Base-by-base conservation (phyloP, 2,797 vertebrate genomes). In the Gymnocypris eckloni region DNA sequence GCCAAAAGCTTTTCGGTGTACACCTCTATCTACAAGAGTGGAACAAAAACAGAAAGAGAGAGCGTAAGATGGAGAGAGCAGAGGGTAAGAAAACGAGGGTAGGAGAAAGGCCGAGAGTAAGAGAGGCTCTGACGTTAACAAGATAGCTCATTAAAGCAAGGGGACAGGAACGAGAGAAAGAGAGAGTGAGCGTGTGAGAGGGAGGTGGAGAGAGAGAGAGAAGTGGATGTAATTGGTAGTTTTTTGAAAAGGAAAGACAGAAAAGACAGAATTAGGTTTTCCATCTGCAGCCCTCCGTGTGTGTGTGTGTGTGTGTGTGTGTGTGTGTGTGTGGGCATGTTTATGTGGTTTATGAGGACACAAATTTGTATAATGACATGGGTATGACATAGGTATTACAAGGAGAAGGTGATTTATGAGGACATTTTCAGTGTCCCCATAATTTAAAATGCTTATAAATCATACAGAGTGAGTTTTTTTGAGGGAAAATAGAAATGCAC, bases 141-240 rank as follows among this genome's bases (percentile, higher is more conserved):
- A 89, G 89, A 88, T 88, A 86, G 87, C 87, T 89, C 86, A 76
- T 89, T 89, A 92, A 90, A 92, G 89, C 88, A 85, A n/a, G 84
- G 88, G 86, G 88, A 91, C 84, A 83, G 90, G 89, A 91, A 84
- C 5, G 43, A 76, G 83, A 75, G 70, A 52, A 73, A 54, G 54
- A 86, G 78, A 81, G 67, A 28, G 61, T 90, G 90, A 83, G 87
- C 83, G 83, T 91, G 90, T 82, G 87, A 77, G 86, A 81, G 87
- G 75, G 66, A 20, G 85, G 76, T 76, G 82, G 89, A 45, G 90
- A 89, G 85, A 79, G 87, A 85, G 92, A 85, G 92, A 92, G 91
- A 92, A 93, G 93, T 91, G 89, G 92, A 93, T 93, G 93, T 95
- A 95, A 95, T 95, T 95, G 94, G 94, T 92, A 91, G 93, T 91